phyloP scores from a whole-genome alignment of 2,888 invertebrate species.

The Aspidapion aeneum region DNA sequence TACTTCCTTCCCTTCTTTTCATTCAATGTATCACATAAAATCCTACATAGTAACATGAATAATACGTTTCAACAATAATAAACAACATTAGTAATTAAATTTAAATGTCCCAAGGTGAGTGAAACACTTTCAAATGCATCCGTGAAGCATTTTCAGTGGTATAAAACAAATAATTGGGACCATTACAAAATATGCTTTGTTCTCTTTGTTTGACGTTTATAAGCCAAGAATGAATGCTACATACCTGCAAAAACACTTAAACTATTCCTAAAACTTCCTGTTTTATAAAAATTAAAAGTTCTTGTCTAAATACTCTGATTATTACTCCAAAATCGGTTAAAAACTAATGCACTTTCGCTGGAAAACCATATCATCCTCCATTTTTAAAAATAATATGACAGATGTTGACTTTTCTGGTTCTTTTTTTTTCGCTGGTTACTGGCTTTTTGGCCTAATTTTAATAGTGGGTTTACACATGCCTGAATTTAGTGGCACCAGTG shows the following conservation, averaged over 20 bases:
- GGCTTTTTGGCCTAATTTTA: too few species aligned
- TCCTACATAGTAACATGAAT: background rate
- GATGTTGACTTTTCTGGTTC: background rate
- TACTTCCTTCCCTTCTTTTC: background rate
- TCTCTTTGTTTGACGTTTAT: background rate
- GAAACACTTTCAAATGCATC: background rate
- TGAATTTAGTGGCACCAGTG: too few species aligned
- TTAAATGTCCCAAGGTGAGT: background rate
- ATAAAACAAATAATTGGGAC: background rate
- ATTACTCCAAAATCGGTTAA: background rate
- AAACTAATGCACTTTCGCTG: background rate
- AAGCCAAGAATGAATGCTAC: background rate
- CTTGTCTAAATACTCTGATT: background rate
- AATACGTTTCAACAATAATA: background rate
- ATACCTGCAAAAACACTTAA: background rate
- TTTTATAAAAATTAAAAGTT: background rate
- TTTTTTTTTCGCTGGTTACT: too few species aligned
- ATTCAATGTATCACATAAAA: background rate
- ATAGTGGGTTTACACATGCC: too few species aligned
- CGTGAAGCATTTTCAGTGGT: background rate
- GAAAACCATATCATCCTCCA: background rate
- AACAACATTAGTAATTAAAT: background rate
- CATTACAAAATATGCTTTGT: background rate
- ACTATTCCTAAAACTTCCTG: background rate
- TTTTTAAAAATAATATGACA: background rate